A percentile compares a stretch with the other conserved stretches of the same genome.
Evolutionary conservation across 1,140 invertebrate genomes (phyloP).

Genomic region (Eciton burchellii): DNA sequence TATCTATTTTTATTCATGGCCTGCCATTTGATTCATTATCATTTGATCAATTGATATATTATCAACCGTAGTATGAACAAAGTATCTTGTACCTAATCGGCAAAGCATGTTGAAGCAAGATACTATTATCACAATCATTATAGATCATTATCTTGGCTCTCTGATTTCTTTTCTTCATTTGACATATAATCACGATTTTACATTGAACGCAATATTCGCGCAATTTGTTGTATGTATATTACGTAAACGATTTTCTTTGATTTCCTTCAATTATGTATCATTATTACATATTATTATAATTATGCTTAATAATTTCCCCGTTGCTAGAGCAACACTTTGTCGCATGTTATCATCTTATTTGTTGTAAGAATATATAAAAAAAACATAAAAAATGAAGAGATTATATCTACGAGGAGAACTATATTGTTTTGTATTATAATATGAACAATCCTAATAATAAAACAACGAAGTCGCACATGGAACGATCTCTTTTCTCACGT

Average conservation of each 20-base stretch:
- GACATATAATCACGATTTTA: too few species aligned
- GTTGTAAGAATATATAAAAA: background rate
- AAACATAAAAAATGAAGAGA: background rate
- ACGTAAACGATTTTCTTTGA: background rate
- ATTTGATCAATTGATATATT: conserved; percentile 9
- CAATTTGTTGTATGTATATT: background rate
- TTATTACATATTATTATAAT: conserved; percentile 2
- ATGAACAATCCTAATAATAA: conserved; percentile 58
- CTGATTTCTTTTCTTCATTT: too few species aligned
- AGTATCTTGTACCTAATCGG: too few species aligned
- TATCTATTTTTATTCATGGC: background rate
- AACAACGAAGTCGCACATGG: conserved; percentile 13
- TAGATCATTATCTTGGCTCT: too few species aligned
- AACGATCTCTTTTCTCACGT: background rate
- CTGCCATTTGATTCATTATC: background rate
- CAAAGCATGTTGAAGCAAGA: too few species aligned
- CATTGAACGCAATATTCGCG: background rate
- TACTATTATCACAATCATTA: too few species aligned
- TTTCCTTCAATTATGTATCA: background rate
- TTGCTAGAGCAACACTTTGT: background rate
- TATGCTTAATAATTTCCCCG: too few species aligned
- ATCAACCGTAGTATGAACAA: background rate
- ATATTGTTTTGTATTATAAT: conserved; percentile 62
- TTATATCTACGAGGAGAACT: conserved; percentile 24
- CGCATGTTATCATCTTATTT: background rate